These are phyloP conservation scores for Hormaphis cornu DNA, from an alignment of 1,140 invertebrate genomes.

Conservation along the genomic window DNA sequence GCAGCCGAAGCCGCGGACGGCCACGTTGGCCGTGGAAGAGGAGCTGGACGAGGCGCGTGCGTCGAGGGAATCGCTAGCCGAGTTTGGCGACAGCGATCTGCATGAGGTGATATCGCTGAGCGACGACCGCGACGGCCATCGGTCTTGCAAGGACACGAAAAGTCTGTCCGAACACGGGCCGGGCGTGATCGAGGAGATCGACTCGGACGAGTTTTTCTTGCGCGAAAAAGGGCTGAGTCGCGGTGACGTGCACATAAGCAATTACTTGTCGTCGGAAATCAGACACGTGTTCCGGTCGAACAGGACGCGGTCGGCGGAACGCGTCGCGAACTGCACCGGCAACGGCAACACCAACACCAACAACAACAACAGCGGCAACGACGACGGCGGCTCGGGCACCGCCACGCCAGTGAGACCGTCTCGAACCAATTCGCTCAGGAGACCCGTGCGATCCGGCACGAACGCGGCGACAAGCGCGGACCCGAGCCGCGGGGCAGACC, in stretches of 20 bases:
- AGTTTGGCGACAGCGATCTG: slow-evolving; percentile 37
- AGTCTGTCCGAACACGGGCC: slow-evolving; percentile 36
- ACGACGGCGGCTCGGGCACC: slow-evolving; percentile 39
- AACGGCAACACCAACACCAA: slow-evolving; percentile 45
- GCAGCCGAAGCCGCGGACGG: not conserved
- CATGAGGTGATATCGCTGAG: slow-evolving; percentile 33
- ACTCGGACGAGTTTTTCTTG: slow-evolving; percentile 77
- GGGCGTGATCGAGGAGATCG: slow-evolving; percentile 69
- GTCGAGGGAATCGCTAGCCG: slow-evolving; percentile 33
- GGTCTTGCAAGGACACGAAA: slow-evolving; percentile 29
- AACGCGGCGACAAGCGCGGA: not conserved
- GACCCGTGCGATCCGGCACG: slow-evolving; percentile 19
- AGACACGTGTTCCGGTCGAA: slow-evolving; percentile 59
- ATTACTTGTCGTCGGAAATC: slow-evolving; percentile 66
- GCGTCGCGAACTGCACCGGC: slow-evolving; percentile 47
- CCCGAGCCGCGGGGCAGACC: not conserved
- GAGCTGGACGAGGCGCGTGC: not conserved
- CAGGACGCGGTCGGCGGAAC: slow-evolving; percentile 46
- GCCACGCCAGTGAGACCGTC: slow-evolving; percentile 31
- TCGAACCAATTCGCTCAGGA: slow-evolving; percentile 41
- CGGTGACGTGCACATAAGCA: slow-evolving; percentile 65
- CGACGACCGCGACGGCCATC: slow-evolving; percentile 2
- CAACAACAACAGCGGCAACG: slow-evolving; percentile 44
- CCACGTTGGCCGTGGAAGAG: slow-evolving; percentile 36
- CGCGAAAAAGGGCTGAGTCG: slow-evolving; percentile 67